Evolutionary conservation across 2,797 vertebrate genomes (phyloP).

Genomic region (Typhlichthys eigenmanni): DNA sequence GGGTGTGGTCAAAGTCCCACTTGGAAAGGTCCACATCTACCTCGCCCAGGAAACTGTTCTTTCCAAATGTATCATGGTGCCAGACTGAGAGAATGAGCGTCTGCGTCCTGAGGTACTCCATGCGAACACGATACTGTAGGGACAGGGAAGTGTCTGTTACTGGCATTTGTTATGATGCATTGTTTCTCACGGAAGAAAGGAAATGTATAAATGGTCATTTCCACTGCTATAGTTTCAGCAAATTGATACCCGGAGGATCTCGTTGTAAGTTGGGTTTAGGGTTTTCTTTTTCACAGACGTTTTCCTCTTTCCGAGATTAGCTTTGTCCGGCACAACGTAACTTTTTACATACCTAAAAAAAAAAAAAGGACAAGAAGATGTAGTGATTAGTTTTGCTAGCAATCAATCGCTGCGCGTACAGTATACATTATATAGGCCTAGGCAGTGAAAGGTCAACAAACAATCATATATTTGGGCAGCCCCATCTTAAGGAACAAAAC

Average conservation of each 20-base stretch:
- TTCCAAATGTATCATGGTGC: conserved; percentile 95
- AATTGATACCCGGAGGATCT: conserved; percentile 88
- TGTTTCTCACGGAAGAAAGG: too few relatives aligned
- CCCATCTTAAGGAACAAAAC: background rate
- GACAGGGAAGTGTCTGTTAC: conserved; percentile 16
- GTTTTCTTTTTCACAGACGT: conserved; percentile 94
- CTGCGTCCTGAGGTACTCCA: conserved; percentile 83
- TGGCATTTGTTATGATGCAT: background rate
- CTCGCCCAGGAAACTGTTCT: conserved; percentile 95
- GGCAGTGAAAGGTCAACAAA: background rate
- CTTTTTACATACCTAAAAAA: conserved; percentile 90
- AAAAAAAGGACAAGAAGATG: background rate
- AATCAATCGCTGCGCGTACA: background rate
- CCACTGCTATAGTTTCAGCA: background rate
- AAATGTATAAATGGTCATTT: background rate
- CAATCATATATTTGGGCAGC: background rate
- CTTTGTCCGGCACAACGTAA: conserved; percentile 91
- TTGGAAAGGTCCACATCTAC: conserved; percentile 89
- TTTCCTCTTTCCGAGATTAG: conserved; percentile 93
- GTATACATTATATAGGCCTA: background rate
- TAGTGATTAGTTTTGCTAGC: background rate
- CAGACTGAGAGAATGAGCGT: conserved; percentile 92
- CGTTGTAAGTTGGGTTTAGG: conserved; percentile 91
- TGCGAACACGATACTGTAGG: conserved; percentile 89
- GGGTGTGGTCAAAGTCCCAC: conserved; percentile 91